Percentiles rank a stretch among this genome's conserved stretches.
phyloP scores from a whole-genome alignment of 2,888 invertebrate genomes.

The Eupithecia abbreviata region DNA sequence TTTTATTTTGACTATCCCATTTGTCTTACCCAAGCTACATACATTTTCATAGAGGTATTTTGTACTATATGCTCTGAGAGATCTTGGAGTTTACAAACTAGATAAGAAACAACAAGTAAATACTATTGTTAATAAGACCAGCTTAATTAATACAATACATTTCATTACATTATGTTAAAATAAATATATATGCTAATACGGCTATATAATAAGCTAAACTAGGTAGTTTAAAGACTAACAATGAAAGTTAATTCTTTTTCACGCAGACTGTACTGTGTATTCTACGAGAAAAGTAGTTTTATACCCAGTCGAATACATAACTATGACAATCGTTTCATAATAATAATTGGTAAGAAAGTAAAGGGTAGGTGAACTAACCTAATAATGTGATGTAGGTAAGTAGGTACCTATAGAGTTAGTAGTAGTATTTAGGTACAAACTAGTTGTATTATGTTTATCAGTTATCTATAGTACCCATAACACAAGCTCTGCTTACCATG shows the following conservation, averaged over 20 bases:
- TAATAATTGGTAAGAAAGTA: slow-evolving; percentile 38
- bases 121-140: not conserved
- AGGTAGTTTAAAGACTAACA: not conserved
- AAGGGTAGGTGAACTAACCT: slow-evolving; percentile 24
- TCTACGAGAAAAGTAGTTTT: slow-evolving; percentile 22
- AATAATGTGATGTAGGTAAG: slow-evolving; percentile 9
- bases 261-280: slow-evolving; percentile 18
- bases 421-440: too few species aligned
- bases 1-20: not conserved
- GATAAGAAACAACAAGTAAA: not conserved
- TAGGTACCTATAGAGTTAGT: too few species aligned
- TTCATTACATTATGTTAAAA: too few species aligned
- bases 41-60: too few species aligned
- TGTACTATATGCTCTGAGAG: too few species aligned
- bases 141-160: not conserved
- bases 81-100: not conserved
- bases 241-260: not conserved
- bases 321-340: slow-evolving; percentile 36
- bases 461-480: too few species aligned
- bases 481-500: too few species aligned
- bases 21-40: not conserved
- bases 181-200: too few species aligned
- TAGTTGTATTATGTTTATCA: too few species aligned
- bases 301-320: slow-evolving; percentile 27
- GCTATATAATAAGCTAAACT: too few species aligned